A percentile compares a stretch with the other conserved stretches of the same genome.
These are phyloP conservation scores for Tricholauxania praeusta DNA, from an alignment of 2,888 invertebrate genomes.

Conservation along the genomic window DNA sequence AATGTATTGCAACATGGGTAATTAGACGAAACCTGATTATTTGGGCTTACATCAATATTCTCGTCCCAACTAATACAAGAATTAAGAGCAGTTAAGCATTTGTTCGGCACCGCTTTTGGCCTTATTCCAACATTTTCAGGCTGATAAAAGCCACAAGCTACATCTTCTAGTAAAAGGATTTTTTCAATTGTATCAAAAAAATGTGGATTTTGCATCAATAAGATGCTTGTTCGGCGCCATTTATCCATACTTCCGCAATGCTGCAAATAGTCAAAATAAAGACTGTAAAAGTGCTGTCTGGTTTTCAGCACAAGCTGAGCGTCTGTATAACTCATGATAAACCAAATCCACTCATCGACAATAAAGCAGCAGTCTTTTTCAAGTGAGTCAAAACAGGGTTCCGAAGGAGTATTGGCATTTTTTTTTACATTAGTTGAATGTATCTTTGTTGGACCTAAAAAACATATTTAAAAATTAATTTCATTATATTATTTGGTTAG, in stretches of 20 bases:
- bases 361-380: constrained; percentile 51
- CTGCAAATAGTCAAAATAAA: constrained; percentile 52
- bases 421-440: constrained; percentile 36
- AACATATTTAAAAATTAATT: background rate
- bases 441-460: constrained; percentile 47
- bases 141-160: constrained; percentile 47
- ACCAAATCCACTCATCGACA: constrained; percentile 81
- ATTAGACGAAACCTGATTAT: background rate
- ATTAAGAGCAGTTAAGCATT: constrained; percentile 48
- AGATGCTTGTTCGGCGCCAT: constrained; percentile 46
- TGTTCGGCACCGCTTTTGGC: constrained; percentile 55
- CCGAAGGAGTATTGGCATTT: background rate
- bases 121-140: constrained; percentile 54
- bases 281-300: constrained; percentile 76
- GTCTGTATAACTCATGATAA: constrained; percentile 75
- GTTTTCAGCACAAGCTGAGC: constrained; percentile 76
- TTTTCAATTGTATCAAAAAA: constrained; percentile 51
- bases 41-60: constrained; percentile 25
- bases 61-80: constrained; percentile 33
- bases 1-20: too few species aligned
- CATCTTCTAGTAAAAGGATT: constrained; percentile 53
- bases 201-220: constrained; percentile 43
- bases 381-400: background rate
- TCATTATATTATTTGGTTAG: background rate
- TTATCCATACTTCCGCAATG: constrained; percentile 51